phyloP scores from a whole-genome alignment of 1,140 invertebrate genomes.

The Meloidogyne chitwoodi region DNA sequence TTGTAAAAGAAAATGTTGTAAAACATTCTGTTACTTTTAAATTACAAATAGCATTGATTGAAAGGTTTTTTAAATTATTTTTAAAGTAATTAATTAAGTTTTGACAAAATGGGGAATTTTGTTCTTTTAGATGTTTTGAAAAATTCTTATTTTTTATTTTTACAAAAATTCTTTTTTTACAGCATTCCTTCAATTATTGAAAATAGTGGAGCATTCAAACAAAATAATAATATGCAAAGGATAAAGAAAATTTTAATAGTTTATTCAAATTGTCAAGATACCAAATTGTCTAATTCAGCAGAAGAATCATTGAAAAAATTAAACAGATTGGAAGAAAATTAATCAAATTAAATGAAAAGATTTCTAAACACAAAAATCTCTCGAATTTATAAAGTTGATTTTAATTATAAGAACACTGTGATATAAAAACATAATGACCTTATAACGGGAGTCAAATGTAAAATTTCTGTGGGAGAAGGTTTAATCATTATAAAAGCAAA shows the following conservation, averaged over 20 bases:
- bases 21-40: slow-evolving; percentile 21
- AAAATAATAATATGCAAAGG: background rate
- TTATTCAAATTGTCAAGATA: background rate
- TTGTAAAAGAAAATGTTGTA: background rate
- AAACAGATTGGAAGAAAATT: background rate
- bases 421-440: too few species aligned
- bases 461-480: too few species aligned
- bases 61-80: slow-evolving; percentile 7
- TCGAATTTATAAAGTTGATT: too few species aligned
- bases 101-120: background rate
- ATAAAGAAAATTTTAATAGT: background rate
- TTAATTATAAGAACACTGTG: too few species aligned
- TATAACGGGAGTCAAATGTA: too few species aligned
- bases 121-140: background rate
- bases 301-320: background rate
- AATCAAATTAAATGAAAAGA: background rate
- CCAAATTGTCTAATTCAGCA: background rate
- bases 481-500: too few species aligned
- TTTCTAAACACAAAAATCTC: too few species aligned
- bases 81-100: background rate
- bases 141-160: background rate
- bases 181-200: background rate
- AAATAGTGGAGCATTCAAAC: background rate
- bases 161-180: background rate
- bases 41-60: slow-evolving; percentile 22